These are phyloP conservation scores for Phortica okadai DNA, from an alignment of 2,888 invertebrate species.

Conservation along the genomic window DNA sequence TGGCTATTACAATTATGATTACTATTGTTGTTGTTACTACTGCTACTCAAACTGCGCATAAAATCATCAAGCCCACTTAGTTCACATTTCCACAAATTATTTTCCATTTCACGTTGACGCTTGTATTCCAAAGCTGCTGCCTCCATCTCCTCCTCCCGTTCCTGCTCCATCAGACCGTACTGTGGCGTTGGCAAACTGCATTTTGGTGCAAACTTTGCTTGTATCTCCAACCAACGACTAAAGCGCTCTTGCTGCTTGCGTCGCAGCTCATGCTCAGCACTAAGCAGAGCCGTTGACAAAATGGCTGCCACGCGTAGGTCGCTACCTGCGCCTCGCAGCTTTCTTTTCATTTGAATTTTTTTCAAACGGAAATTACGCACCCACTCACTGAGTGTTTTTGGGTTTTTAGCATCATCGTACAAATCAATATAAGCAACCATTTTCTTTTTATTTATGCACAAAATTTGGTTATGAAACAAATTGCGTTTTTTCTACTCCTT, in stretches of 20 bases:
- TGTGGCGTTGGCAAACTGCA: slow-evolving; percentile 38
- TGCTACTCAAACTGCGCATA: slow-evolving; percentile 78
- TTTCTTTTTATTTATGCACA: slow-evolving; percentile 38
- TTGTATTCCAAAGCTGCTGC: slow-evolving; percentile 58
- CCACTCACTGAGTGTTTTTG: slow-evolving; percentile 77
- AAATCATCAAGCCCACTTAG: slow-evolving; percentile 79
- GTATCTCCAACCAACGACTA: slow-evolving; percentile 77
- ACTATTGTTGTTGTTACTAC: slow-evolving; percentile 47
- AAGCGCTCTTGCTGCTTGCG: slow-evolving; percentile 79
- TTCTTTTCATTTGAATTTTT: slow-evolving; percentile 77
- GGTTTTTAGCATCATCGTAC: slow-evolving; percentile 56
- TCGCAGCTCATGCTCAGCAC: slow-evolving; percentile 78
- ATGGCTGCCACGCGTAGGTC: slow-evolving; percentile 80
- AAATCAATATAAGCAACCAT: slow-evolving; percentile 62
- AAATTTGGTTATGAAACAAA: not conserved
- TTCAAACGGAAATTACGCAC: slow-evolving; percentile 79
- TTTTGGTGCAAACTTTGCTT: slow-evolving; percentile 71
- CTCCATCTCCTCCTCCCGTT: slow-evolving; percentile 42
- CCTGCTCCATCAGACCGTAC: slow-evolving; percentile 25
- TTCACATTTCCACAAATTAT: slow-evolving; percentile 77
- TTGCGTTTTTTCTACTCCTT: not conserved
- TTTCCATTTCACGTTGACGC: slow-evolving; percentile 61
- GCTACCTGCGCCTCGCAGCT: slow-evolving; percentile 76
- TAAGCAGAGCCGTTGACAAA: slow-evolving; percentile 77
- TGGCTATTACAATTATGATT: slow-evolving; percentile 46